These are phyloP conservation scores for Gari tellinella DNA, from an alignment of 2,888 invertebrate species.

Conservation along the genomic window DNA sequence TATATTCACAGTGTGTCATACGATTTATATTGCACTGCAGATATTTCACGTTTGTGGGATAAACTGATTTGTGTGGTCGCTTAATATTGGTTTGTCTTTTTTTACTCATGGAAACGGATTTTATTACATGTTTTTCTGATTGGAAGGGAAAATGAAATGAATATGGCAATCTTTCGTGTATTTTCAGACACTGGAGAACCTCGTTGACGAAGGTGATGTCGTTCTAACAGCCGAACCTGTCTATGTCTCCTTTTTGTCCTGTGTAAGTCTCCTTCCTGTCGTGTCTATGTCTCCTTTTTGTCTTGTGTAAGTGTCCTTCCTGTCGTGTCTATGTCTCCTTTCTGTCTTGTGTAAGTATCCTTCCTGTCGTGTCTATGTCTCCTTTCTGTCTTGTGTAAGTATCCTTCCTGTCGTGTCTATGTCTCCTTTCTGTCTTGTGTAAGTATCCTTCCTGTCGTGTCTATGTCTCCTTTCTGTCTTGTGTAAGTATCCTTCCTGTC, in stretches of 20 bases:
- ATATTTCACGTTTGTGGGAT: no score
- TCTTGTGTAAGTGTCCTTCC: constrained; percentile 32
- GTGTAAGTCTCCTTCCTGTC: constrained; percentile 29
- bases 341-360: constrained; percentile 39
- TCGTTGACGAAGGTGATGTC: constrained; percentile 44
- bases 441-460: no score
- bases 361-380: constrained; percentile 18
- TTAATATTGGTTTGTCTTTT: no score
- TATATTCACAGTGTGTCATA: no score
- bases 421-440: no score
- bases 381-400: constrained; percentile 45
- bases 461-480: no score
- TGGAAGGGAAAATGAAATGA: not conserved
- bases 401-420: not conserved
- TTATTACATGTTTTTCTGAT: no score
- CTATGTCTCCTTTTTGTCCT: constrained; percentile 32
- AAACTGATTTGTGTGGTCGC: no score
- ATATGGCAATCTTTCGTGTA: not conserved
- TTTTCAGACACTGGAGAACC: constrained; percentile 30
- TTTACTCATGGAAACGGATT: no score
- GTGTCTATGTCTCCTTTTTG: constrained; percentile 31
- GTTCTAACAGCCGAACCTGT: constrained; percentile 36
- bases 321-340: constrained; percentile 28
- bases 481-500: no score
- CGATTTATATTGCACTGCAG: no score